Conservation (phyloP, 2,888 invertebrate genomes). For the Hydroisotoma schaefferi region DNA sequence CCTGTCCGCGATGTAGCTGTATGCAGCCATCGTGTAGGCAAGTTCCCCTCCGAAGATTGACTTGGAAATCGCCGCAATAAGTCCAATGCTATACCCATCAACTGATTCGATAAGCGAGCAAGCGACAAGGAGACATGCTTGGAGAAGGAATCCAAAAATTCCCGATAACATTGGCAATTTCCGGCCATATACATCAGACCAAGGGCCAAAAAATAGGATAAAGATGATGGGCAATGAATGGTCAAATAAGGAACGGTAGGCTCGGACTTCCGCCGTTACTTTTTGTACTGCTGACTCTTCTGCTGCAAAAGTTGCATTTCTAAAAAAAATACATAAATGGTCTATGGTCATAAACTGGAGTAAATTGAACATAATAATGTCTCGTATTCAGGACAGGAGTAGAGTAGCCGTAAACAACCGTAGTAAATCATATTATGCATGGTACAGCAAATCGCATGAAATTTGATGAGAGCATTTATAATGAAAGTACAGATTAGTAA, state of each 20-base stretch:
- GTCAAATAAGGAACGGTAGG: constrained; percentile 38
- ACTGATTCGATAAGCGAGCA: constrained; percentile 10
- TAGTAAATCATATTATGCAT: no score
- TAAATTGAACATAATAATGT: no score
- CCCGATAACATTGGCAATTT: constrained; percentile 45
- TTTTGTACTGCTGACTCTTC: constrained; percentile 35
- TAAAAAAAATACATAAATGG: no score
- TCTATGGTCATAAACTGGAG: no score
- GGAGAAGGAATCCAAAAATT: no score
- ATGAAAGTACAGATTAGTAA: no score
- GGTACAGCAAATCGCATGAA: no score
- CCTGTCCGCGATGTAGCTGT: constrained; percentile 45
- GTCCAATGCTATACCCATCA: constrained; percentile 18
- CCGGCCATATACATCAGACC: constrained; percentile 48
- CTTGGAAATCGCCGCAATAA: constrained; percentile 16
- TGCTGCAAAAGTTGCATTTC: constrained; percentile 17
- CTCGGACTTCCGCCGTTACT: constrained; percentile 28
- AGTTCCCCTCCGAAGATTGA: constrained; percentile 17
- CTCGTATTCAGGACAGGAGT: no score
- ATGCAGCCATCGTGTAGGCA: constrained; percentile 46
- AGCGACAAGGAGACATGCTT: no score
- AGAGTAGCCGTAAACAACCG: no score
- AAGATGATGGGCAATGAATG: constrained; percentile 44
- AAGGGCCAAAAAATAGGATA: constrained; percentile 47
- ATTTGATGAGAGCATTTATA: no score